Base-by-base conservation (phyloP, 2,113 vertebrate genomes). In the Perca fluviatilis region DNA sequence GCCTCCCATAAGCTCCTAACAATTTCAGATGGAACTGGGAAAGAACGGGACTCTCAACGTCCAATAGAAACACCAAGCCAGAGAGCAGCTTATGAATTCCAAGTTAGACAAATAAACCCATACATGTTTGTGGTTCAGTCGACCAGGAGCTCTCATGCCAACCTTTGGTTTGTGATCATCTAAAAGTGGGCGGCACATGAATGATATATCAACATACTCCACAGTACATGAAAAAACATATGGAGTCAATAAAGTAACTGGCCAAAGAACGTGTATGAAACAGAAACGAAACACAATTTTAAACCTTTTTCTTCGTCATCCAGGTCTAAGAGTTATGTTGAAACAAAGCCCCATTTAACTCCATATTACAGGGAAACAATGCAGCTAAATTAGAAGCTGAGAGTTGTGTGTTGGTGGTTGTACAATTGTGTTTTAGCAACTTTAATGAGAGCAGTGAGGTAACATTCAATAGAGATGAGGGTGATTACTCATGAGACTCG, bases 91-190 rank as follows among this genome's bases (percentile, higher is more conserved):
- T 87, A 89, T 86, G 90, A 93, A 88, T 92, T 91, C 92, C 88
- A 82, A 89, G 91, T 93, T 87, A 91, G 89, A 92, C 91, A 94
- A 94, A 93, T 94, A 94, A 93, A 94, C 93, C 83, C 81, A 81
- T 87, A 91, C 92, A 92, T 93, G 90, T 93, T 89, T 95, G 94
- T 77, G 90, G 92, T 93, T 58, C 79, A 80, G 89, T 81, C 90
- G 81, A 90, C 88, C 87, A 89, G 82, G 78, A 81, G 65, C 73
- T 70, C 68, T 76, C 71, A 82, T 89, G 88, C 92, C 89, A 93
- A 85, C 86, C 86, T 87, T 77, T 78, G 85, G 90, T 83, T 87
- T 93, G 88, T 86, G 90, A 91, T 92, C 77, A 75, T 88, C 83
- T 65, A 43, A 76, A 43, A 84, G 83, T 53, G 79, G 84, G 87